These are phyloP conservation scores for Oplegnathus fasciatus DNA, from an alignment of 2,113 vertebrate genomes.

Conservation along the genomic window DNA sequence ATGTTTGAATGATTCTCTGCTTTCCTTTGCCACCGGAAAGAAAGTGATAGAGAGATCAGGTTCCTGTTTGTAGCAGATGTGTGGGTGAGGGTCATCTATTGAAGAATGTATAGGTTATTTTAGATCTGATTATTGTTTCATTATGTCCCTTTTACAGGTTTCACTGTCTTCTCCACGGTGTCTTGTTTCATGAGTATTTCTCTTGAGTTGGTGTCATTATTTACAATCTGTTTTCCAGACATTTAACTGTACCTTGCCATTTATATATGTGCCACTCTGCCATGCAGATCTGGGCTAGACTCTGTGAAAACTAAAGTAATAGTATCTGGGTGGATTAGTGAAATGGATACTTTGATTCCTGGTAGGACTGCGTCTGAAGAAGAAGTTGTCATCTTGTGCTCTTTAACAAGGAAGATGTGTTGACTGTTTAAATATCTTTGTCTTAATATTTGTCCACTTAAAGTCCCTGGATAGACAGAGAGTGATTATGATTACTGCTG, in stretches of 20 bases:
- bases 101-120: conserved; percentile 44
- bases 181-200: conserved; percentile 61
- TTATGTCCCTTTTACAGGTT: conserved; percentile 57
- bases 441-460: conserved; percentile 69
- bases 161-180: conserved; percentile 24
- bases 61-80: conserved; percentile 69
- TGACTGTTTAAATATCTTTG: conserved; percentile 71
- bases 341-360: conserved; percentile 63
- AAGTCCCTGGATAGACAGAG: conserved; percentile 50
- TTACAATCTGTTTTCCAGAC: conserved; percentile 72
- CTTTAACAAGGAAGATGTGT: conserved; percentile 73
- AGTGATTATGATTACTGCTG: conserved; percentile 54
- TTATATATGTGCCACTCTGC: conserved; percentile 45
- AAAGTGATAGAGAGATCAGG: conserved; percentile 43
- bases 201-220: conserved; percentile 52
- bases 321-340: conserved; percentile 66
- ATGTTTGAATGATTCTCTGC: conserved; percentile 44
- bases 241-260: conserved; percentile 69
- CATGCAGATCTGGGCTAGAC: conserved; percentile 40
- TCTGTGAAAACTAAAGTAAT: conserved; percentile 58
- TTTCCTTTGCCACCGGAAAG: conserved; percentile 51
- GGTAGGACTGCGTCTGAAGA: conserved; percentile 34
- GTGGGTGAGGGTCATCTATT: conserved; percentile 24
- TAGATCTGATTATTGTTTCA: conserved; percentile 57
- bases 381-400: conserved; percentile 60